Conservation (phyloP, 2,888 invertebrate genomes). For the Lasioglossum figueresi region DNA sequence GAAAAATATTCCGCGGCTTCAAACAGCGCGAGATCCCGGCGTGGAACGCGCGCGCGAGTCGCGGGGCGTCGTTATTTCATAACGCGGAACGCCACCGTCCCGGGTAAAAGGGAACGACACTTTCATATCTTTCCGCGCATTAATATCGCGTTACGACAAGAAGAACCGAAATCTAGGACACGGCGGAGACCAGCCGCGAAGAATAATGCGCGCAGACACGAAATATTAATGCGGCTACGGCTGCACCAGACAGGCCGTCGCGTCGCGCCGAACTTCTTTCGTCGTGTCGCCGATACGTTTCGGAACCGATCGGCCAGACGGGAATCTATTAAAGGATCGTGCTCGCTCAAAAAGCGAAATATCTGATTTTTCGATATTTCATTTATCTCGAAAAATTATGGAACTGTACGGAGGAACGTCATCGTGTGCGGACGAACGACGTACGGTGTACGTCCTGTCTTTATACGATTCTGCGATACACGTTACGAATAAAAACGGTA, state of each 20-base stretch:
- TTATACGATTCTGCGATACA: no score
- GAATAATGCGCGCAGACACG: constrained; percentile 44
- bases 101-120: constrained; percentile 62
- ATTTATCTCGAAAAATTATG: not conserved
- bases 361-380: not conserved
- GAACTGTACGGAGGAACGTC: not conserved
- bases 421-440: no score
- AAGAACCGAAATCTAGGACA: constrained; percentile 62
- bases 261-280: not conserved
- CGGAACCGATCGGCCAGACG: not conserved
- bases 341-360: not conserved
- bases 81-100: constrained; percentile 50
- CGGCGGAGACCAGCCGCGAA: constrained; percentile 52
- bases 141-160: constrained; percentile 67
- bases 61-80: constrained; percentile 66
- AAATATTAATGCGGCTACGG: constrained; percentile 58
- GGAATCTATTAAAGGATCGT: not conserved
- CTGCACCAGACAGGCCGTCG: constrained; percentile 18
- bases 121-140: constrained; percentile 67
- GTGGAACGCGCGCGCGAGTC: constrained; percentile 38
- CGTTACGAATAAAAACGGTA: no score
- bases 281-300: constrained; percentile 4
- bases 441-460: no score
- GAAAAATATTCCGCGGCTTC: constrained; percentile 61
- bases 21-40: constrained; percentile 48